Percentiles rank a stretch among this genome's conserved stretches.
These are phyloP conservation scores for Dromius quadrimaculatus DNA, from an alignment of 2,888 invertebrate genomes.

Conservation along the genomic window DNA sequence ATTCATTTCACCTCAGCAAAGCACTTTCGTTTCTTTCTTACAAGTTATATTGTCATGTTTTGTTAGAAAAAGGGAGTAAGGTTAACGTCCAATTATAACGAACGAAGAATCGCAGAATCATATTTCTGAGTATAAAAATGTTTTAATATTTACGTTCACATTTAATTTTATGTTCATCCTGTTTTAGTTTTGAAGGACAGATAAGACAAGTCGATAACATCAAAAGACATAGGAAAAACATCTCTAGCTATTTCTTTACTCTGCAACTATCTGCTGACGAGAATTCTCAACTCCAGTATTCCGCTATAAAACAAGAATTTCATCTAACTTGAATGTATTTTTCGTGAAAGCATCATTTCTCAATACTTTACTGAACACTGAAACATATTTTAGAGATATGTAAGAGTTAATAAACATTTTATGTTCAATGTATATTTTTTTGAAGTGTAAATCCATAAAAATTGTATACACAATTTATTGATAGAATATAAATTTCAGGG, in stretches of 20 bases:
- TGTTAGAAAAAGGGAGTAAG: constrained; percentile 15
- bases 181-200: constrained; percentile 14
- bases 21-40: not conserved
- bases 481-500: constrained; percentile 11
- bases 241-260: too few species aligned
- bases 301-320: not conserved
- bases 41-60: too few species aligned
- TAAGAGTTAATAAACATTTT: constrained; percentile 17
- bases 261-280: too few species aligned
- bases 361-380: not conserved
- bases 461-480: constrained; percentile 26
- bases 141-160: constrained; percentile 31
- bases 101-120: constrained; percentile 21
- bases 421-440: constrained; percentile 17
- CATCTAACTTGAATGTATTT: constrained; percentile 18
- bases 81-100: constrained; percentile 30
- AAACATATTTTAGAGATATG: constrained; percentile 13
- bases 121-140: constrained; percentile 17
- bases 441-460: constrained; percentile 24
- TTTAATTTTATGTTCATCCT: constrained; percentile 22
- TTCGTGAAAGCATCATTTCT: constrained; percentile 18
- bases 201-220: not conserved
- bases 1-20: not conserved
- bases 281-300: not conserved
- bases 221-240: constrained; percentile 4